Conservation (phyloP, 2,888 invertebrate genomes). For the Sacculina carcini region DNA sequence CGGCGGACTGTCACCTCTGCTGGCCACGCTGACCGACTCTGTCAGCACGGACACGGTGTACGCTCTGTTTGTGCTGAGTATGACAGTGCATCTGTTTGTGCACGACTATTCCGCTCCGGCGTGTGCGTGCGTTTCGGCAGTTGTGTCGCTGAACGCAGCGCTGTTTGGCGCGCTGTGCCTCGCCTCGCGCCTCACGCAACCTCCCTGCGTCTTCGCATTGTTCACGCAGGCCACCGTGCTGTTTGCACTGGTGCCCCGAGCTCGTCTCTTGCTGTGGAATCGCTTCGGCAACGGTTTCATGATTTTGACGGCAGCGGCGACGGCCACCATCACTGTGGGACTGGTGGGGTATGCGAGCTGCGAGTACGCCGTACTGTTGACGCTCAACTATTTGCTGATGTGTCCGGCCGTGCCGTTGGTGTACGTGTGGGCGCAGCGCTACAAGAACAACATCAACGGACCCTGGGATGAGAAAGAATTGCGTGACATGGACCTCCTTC, state of each 20-base stretch:
- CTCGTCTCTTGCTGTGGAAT: neutral
- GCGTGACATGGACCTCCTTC: no score
- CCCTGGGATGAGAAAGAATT: constrained; percentile 99
- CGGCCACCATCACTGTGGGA: neutral
- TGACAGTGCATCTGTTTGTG: constrained; percentile 63
- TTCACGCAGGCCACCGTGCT: constrained; percentile 64
- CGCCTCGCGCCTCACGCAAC: constrained; percentile 61
- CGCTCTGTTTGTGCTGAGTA: constrained; percentile 64
- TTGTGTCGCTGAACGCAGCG: constrained; percentile 76
- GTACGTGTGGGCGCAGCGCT: constrained; percentile 45
- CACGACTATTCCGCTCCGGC: constrained; percentile 75
- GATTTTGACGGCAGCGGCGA: neutral
- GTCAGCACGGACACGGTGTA: constrained; percentile 95
- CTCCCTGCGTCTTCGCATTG: constrained; percentile 63
- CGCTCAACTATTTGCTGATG: neutral
- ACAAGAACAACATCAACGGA: constrained; percentile 77
- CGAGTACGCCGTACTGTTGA: neutral
- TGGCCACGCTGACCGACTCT: constrained; percentile 82
- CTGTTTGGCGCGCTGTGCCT: constrained; percentile 85
- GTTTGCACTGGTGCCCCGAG: constrained; percentile 56
- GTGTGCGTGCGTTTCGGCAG: constrained; percentile 65
- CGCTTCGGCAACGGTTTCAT: neutral
- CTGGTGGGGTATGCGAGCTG: neutral
- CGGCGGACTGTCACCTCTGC: constrained; percentile 62
- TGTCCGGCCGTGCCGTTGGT: constrained; percentile 27